phyloP scores from a whole-genome alignment of 1,140 invertebrate genomes.

The Cyphomyrmex costatus region DNA sequence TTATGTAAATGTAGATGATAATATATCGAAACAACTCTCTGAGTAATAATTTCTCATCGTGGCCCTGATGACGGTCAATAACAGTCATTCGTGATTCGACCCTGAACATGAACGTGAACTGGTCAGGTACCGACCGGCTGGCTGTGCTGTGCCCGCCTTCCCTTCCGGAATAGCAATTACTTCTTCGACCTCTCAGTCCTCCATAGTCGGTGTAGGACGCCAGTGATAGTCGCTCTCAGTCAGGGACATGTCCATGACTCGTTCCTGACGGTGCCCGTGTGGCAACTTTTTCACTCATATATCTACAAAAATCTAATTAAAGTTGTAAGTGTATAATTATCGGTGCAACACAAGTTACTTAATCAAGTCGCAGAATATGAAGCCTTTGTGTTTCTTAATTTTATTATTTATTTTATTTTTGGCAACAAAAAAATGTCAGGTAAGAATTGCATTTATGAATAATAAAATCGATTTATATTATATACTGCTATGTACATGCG shows the following conservation, averaged over 20 bases:
- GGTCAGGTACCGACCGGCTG: conserved; percentile 79
- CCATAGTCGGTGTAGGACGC: conserved; percentile 80
- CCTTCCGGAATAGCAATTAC: conserved; percentile 82
- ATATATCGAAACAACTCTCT: not conserved
- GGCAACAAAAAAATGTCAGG: conserved; percentile 55
- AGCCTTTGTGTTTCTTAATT: conserved; percentile 38
- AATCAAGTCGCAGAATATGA: conserved; percentile 70
- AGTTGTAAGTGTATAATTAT: conserved; percentile 35
- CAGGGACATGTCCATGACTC: conserved; percentile 75
- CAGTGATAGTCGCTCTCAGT: conserved; percentile 78
- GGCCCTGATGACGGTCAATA: conserved; percentile 80
- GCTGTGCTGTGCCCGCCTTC: conserved; percentile 77
- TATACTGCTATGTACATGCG: not conserved
- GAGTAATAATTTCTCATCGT: conserved; percentile 40
- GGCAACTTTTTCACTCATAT: conserved; percentile 62
- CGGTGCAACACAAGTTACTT: not conserved
- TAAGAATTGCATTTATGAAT: conserved; percentile 34
- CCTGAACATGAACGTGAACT: conserved; percentile 84
- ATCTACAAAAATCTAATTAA: not conserved
- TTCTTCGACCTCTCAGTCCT: conserved; percentile 78
- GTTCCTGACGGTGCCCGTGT: conserved; percentile 74
- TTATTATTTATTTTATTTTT: conserved; percentile 48
- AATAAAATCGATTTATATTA: not conserved
- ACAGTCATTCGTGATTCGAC: conserved; percentile 80
- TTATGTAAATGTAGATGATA: not conserved